Conservation (phyloP, 1,140 invertebrate genomes). For the Pantala flavescens region DNA sequence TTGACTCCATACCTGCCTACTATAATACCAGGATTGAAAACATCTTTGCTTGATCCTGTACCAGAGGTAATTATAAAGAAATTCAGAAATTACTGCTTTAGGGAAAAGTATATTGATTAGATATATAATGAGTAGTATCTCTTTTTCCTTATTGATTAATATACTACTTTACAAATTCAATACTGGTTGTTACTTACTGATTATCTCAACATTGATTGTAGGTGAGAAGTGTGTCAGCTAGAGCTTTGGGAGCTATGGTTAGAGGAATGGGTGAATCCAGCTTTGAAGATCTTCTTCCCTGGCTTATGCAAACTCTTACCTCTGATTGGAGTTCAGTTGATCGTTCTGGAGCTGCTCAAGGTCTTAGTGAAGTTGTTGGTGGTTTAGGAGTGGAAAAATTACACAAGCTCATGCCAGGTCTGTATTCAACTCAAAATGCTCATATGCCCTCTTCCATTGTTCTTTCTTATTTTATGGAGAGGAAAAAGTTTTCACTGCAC, state of each 20-base stretch:
- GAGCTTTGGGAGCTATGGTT: constrained; percentile 95
- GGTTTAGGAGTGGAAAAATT: constrained; percentile 91
- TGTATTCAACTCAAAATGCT: not conserved
- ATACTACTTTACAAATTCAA: too few species aligned
- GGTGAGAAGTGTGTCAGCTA: constrained; percentile 81
- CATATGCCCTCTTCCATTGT: constrained; percentile 14
- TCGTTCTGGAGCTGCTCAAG: constrained; percentile 95
- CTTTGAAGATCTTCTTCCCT: constrained; percentile 91
- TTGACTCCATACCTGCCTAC: constrained; percentile 91
- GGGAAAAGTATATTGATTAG: too few species aligned
- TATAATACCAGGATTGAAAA: constrained; percentile 94
- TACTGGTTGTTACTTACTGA: not conserved
- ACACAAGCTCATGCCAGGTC: constrained; percentile 86
- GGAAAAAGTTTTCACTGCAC: too few species aligned
- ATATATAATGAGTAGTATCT: too few species aligned
- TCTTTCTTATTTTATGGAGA: too few species aligned
- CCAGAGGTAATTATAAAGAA: constrained; percentile 61
- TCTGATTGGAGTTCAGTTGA: constrained; percentile 93
- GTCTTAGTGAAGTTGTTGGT: constrained; percentile 86
- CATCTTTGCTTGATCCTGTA: constrained; percentile 92
- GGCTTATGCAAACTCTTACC: constrained; percentile 97
- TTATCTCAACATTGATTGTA: constrained; percentile 23
- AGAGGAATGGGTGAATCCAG: constrained; percentile 90
- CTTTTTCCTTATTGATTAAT: too few species aligned
- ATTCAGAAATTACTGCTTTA: too few species aligned